A percentile compares a stretch with the other conserved stretches of the same genome.
Evolutionary conservation across 2,113 vertebrate genomes (phyloP).

Genomic region (Vulpes ferrilata): DNA sequence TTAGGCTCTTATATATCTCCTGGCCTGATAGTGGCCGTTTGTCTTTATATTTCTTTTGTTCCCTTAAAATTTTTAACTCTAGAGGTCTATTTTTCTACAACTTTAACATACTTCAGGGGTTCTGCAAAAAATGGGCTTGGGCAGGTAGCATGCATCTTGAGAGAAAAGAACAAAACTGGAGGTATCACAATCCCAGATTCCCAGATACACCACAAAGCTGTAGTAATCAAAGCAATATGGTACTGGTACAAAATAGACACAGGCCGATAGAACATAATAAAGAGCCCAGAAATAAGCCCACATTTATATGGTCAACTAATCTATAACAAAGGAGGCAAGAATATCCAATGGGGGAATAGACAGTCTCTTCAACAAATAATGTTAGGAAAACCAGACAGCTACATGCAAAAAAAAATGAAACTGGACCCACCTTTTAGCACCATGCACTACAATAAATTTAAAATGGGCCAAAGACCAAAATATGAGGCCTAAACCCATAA

Average conservation of each 20-base stretch:
- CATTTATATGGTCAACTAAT: neutral
- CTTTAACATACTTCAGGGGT: neutral
- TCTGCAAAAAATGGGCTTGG: neutral
- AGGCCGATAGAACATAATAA: neutral
- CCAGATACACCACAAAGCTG: neutral
- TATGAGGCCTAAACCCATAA: neutral
- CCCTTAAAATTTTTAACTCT: neutral
- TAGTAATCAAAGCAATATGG: neutral
- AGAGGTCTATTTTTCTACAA: neutral
- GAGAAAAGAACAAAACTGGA: neutral
- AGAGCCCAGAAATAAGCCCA: neutral
- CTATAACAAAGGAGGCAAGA: neutral
- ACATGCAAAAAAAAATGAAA: neutral
- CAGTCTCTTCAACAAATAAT: neutral
- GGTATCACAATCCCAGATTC: neutral
- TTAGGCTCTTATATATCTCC: neutral
- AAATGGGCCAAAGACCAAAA: neutral
- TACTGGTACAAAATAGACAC: neutral
- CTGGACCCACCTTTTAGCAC: neutral
- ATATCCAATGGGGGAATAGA: neutral
- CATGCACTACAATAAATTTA: neutral
- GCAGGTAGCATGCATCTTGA: neutral
- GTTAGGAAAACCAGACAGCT: neutral
- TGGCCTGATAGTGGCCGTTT: neutral
- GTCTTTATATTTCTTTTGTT: neutral